Evolutionary conservation across 2,888 invertebrate genomes (phyloP), one percentile per base, ranked within the genome.

Genomic region (Digitonthophagus gazella): DNA sequence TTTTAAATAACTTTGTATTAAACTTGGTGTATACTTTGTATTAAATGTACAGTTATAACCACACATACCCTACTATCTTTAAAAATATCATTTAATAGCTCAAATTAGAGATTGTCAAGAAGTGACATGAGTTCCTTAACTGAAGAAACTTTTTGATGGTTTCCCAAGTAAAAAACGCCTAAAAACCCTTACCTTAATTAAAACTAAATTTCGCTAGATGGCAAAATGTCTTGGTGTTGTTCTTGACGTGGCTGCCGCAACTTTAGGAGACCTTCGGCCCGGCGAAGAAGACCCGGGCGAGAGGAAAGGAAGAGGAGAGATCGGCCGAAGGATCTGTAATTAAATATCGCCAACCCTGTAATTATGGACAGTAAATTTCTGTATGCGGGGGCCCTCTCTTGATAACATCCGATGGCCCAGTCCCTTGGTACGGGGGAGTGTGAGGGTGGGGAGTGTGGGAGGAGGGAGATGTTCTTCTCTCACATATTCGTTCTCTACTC

Each of bases 291-390:
- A 66, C 16, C 18, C n/a, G n/a, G 58, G 28, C 55, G 20, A 18
- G 56, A 14, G 15, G 55, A 64, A 64, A 64, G 64, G 56, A 64
- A 67, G 66, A 65, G 72, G 73, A 72, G 75, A 72, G 71, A 79
- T 76, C 80, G 81, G 82, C 80, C 81, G 77, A 84, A 83, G 86
- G 83, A 85, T 86, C 89, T 89, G 90, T 91, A 91, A 91, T 91
- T 91, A 91, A 91, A 89, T 89, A 87, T 88, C 86, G 86, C 84
- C 87, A 88, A 91, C 90, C 91, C 91, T 91, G 89, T 90, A 91
- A 91, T 91, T 91, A 91, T 89, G 90, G 90, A 86, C 91, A 90
- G 91, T 91, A 91, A 91, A 91, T 91, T 89, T 89, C 87, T 87
- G 87, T 88, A 89, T 87, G 87, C 86, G 87, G 85, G 82, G 84